A percentile compares a stretch with the other conserved stretches of the same genome.
These are phyloP conservation scores for Ibidorhyncha struthersii DNA, from an alignment of 2,113 vertebrate species.

Conservation along the genomic window DNA sequence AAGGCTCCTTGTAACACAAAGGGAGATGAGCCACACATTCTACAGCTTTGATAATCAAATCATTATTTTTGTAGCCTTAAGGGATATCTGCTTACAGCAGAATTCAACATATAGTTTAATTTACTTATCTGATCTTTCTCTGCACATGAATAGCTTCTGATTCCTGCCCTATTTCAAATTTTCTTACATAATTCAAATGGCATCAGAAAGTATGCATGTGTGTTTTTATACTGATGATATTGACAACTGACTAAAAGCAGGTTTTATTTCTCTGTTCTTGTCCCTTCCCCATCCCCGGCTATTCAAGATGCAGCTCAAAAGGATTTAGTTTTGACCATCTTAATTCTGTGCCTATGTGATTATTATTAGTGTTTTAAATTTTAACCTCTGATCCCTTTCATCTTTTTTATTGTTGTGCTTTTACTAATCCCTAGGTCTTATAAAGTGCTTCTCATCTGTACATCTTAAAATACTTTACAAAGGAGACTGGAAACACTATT, in stretches of 20 bases:
- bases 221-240: slow-evolving; percentile 30
- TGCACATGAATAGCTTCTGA: slow-evolving; percentile 59
- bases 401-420: slow-evolving; percentile 36
- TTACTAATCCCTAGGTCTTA: slow-evolving; percentile 41
- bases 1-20: slow-evolving; percentile 57
- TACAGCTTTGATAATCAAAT: slow-evolving; percentile 70
- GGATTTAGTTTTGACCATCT: slow-evolving; percentile 41
- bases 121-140: slow-evolving; percentile 67
- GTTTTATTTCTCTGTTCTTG: slow-evolving; percentile 11
- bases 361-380: slow-evolving; percentile 58
- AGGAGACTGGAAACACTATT: background rate
- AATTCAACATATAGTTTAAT: slow-evolving; percentile 71
- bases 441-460: slow-evolving; percentile 13
- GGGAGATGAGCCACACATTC: slow-evolving; percentile 36
- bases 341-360: slow-evolving; percentile 40
- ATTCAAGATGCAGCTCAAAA: slow-evolving; percentile 35
- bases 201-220: background rate
- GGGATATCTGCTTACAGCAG: slow-evolving; percentile 57
- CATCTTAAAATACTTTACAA: background rate
- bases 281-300: background rate
- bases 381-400: slow-evolving; percentile 39
- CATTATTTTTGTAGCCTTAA: slow-evolving; percentile 68
- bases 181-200: slow-evolving; percentile 62
- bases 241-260: slow-evolving; percentile 28
- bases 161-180: slow-evolving; percentile 66